phyloP scores from a whole-genome alignment of 2,113 vertebrate species.

The Paramisgurnus dabryanus region DNA sequence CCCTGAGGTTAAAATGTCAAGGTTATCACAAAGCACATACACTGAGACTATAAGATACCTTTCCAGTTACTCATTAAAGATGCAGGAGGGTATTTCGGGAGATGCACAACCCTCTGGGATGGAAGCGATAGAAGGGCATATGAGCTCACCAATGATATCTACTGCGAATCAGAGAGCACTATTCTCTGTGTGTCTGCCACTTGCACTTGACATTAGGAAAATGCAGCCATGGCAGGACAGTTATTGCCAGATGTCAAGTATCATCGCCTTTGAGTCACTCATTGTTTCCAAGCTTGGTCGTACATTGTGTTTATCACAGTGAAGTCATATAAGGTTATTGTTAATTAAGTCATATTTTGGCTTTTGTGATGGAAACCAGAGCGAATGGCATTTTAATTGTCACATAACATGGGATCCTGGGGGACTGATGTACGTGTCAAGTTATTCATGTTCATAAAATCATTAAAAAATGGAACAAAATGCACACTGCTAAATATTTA shows the following conservation, averaged over 20 bases:
- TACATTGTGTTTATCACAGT: background rate
- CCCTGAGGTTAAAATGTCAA: slow-evolving; percentile 46
- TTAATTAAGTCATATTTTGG: background rate
- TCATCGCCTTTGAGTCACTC: slow-evolving; percentile 11
- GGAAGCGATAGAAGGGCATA: slow-evolving; percentile 50
- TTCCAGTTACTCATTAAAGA: slow-evolving; percentile 55
- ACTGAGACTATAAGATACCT: slow-evolving; percentile 50
- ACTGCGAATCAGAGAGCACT: slow-evolving; percentile 48
- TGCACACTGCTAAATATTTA: too few species aligned
- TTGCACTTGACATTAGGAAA: slow-evolving; percentile 55
- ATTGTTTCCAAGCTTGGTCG: slow-evolving; percentile 11
- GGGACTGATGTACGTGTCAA: too few species aligned
- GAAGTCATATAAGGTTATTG: background rate
- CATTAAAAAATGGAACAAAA: too few species aligned
- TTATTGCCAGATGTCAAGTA: slow-evolving; percentile 45
- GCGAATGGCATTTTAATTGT: background rate
- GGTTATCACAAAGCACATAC: slow-evolving; percentile 47
- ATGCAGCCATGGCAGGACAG: slow-evolving; percentile 31
- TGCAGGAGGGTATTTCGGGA: slow-evolving; percentile 57
- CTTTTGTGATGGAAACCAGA: background rate
- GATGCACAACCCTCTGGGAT: slow-evolving; percentile 35
- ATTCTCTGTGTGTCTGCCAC: slow-evolving; percentile 44
- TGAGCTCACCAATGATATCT: slow-evolving; percentile 50
- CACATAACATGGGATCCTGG: background rate
- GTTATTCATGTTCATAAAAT: too few species aligned